phyloP scores from a whole-genome alignment of 1,140 invertebrate species.

The Drosophila malerkotliana region DNA sequence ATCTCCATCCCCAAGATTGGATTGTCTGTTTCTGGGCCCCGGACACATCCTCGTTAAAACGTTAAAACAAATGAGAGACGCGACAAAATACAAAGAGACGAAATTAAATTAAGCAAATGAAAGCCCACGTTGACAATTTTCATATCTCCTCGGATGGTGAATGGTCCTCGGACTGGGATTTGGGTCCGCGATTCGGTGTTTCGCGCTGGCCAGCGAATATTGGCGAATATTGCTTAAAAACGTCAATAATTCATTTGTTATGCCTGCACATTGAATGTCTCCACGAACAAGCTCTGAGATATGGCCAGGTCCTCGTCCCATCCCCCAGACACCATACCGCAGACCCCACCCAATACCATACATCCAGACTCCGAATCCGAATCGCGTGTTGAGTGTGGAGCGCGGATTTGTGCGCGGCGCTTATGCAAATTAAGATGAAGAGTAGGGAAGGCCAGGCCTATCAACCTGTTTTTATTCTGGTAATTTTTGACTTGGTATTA shows the following conservation, averaged over 20 bases:
- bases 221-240: conserved; percentile 84
- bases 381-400: conserved; percentile 74
- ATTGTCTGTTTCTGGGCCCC: conserved; percentile 31
- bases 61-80: conserved; percentile 76
- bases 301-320: conserved; percentile 31
- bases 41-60: conserved; percentile 69
- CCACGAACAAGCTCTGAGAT: conserved; percentile 61
- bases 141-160: conserved; percentile 67
- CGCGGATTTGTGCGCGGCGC: conserved; percentile 65
- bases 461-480: conserved; percentile 28
- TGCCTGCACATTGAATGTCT: conserved; percentile 83
- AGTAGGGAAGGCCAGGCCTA: conserved; percentile 1
- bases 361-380: not conserved
- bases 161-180: conserved; percentile 32
- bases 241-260: conserved; percentile 84
- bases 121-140: conserved; percentile 83
- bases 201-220: conserved; percentile 52
- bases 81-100: conserved; percentile 67
- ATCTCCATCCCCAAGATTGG: conserved; percentile 15
- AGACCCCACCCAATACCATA: not conserved
- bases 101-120: conserved; percentile 83
- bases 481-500: not conserved
- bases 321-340: not conserved
- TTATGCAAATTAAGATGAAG: conserved; percentile 77
- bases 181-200: conserved; percentile 6